These are phyloP conservation scores for Clinocottus analis DNA, from an alignment of 2,113 vertebrate genomes.

Conservation along the genomic window DNA sequence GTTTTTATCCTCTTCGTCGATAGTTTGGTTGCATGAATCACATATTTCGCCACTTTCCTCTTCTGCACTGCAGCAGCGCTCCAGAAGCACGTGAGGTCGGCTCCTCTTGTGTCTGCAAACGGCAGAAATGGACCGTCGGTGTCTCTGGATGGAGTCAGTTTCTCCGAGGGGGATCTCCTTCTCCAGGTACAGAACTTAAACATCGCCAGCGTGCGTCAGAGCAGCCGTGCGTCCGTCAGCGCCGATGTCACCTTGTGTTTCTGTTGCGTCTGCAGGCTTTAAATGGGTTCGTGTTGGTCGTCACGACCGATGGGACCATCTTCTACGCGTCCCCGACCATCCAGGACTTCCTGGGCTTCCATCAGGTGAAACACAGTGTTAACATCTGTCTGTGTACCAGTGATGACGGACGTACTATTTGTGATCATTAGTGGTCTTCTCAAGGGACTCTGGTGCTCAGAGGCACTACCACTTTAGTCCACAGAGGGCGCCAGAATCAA, in stretches of 20 bases:
- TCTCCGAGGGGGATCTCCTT: slow-evolving; percentile 54
- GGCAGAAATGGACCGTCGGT: slow-evolving; percentile 5
- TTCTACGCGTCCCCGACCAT: slow-evolving; percentile 77
- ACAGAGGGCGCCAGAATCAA: too few species aligned
- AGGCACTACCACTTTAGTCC: too few species aligned
- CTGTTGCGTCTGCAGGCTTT: slow-evolving; percentile 60
- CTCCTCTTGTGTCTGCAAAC: neutral
- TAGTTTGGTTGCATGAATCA: too few species aligned
- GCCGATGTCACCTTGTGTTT: neutral
- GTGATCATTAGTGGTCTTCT: too few species aligned
- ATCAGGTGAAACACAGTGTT: slow-evolving; percentile 68
- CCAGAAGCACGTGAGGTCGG: neutral
- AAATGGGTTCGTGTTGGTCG: slow-evolving; percentile 76
- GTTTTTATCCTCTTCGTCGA: too few species aligned
- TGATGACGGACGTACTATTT: too few species aligned
- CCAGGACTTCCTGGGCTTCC: slow-evolving; percentile 80
- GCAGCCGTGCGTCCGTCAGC: neutral
- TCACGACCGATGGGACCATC: slow-evolving; percentile 70
- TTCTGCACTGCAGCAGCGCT: slow-evolving; percentile 7
- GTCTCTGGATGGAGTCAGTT: slow-evolving; percentile 49
- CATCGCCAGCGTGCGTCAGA: neutral
- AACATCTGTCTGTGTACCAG: neutral
- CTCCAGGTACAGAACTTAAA: slow-evolving; percentile 35
- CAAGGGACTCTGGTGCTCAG: too few species aligned
- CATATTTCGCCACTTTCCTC: neutral